Conservation (phyloP, 2,113 vertebrate genomes). For the Mesoclemmys tuberculata region DNA sequence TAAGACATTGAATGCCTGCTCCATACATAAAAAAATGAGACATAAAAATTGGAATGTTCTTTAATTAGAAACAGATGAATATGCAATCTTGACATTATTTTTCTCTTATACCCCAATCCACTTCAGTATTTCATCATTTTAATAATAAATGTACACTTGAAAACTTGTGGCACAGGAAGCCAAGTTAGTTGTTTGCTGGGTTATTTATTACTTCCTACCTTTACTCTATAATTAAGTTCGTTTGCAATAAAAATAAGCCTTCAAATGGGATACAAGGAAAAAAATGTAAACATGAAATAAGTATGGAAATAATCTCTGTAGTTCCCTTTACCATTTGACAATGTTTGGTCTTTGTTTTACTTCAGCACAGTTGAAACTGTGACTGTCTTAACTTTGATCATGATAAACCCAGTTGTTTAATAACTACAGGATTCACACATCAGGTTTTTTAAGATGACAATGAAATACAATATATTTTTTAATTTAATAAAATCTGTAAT, state of each 20-base stretch:
- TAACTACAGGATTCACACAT: not conserved
- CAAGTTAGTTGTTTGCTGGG: not conserved
- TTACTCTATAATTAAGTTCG: not conserved
- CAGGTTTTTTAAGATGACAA: not conserved
- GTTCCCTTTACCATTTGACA: not conserved
- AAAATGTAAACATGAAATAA: not conserved
- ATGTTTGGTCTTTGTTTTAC: not conserved
- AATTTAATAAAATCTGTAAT: not conserved
- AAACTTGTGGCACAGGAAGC: not conserved
- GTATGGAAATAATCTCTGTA: not conserved
- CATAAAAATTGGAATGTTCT: not conserved
- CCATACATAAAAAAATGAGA: not conserved
- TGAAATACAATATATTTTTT: not conserved
- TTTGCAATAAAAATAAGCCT: not conserved
- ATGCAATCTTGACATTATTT: not conserved
- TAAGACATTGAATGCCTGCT: not conserved
- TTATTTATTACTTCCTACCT: not conserved
- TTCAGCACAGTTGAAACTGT: not conserved
- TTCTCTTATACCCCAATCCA: not conserved
- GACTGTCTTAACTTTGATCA: not conserved
- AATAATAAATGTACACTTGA: not conserved
- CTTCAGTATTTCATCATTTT: not conserved
- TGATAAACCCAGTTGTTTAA: not conserved
- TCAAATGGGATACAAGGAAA: not conserved
- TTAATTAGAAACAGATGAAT: not conserved